Evolutionary conservation across 2,797 vertebrate species (phyloP).

Genomic region (Neostethus bicornis): DNA sequence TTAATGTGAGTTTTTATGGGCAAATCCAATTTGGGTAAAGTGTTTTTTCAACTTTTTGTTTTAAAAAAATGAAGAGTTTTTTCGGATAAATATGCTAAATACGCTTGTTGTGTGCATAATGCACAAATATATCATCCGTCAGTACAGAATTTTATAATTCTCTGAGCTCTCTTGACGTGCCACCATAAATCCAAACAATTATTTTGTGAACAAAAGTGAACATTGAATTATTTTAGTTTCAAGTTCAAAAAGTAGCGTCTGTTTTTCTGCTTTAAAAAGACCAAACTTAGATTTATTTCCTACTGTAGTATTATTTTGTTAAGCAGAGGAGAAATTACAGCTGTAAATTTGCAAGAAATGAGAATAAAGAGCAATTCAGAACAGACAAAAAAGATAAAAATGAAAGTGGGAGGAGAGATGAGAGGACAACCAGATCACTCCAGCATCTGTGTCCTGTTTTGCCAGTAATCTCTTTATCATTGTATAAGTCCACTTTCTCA

Average conservation of each 20-base stretch:
- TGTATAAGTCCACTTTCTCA: constrained; percentile 60
- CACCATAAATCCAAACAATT: neutral
- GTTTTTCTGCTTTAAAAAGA: neutral
- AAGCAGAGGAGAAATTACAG: constrained; percentile 33
- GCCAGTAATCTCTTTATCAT: constrained; percentile 70
- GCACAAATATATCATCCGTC: neutral
- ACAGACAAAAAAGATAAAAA: constrained; percentile 26
- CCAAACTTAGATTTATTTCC: constrained; percentile 1
- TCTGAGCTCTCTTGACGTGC: neutral
- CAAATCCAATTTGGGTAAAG: neutral
- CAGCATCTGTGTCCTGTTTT: constrained; percentile 73
- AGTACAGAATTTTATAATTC: no score
- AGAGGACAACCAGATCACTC: constrained; percentile 54
- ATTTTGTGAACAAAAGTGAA: neutral
- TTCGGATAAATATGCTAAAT: constrained; percentile 1
- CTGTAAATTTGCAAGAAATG: constrained; percentile 47
- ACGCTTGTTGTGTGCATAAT: neutral
- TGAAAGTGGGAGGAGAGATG: constrained; percentile 15
- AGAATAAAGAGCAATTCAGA: constrained; percentile 27
- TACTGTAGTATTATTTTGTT: constrained; percentile 18
- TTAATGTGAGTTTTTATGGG: neutral
- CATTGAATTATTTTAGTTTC: neutral
- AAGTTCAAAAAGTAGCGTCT: neutral
- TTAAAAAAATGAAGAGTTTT: neutral
- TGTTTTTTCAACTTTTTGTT: neutral